Percentiles rank a stretch among this genome's conserved stretches.
Evolutionary conservation across 2,888 invertebrate genomes (phyloP).

Genomic region (Thymelicus sylvestris): DNA sequence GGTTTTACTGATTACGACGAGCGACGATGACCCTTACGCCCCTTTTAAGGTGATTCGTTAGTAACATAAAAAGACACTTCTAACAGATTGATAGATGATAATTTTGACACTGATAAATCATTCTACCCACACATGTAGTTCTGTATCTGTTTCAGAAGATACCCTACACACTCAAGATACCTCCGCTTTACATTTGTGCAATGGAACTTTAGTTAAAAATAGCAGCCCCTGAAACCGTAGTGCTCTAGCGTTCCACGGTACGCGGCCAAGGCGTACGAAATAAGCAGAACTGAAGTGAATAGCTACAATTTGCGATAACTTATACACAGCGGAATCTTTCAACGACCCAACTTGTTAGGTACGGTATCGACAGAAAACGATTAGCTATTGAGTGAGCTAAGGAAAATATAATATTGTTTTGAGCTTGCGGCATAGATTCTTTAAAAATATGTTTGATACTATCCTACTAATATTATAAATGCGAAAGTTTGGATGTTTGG

Average conservation of each 20-base stretch:
- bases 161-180: too few relatives aligned
- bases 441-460: too few relatives aligned
- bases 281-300: constrained; percentile 19
- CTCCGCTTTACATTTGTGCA: background rate
- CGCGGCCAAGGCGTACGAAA: background rate
- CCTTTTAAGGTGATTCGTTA: too few relatives aligned
- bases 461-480: too few relatives aligned
- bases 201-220: background rate
- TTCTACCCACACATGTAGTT: background rate
- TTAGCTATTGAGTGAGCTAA: too few relatives aligned
- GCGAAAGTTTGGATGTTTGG: too few relatives aligned
- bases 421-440: too few relatives aligned
- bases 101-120: too few relatives aligned
- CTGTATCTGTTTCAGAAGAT: background rate
- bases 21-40: too few relatives aligned
- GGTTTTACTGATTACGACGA: too few relatives aligned
- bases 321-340: constrained; percentile 29
- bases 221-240: background rate
- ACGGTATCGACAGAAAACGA: background rate
- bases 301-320: constrained; percentile 26
- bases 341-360: background rate
- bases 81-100: too few relatives aligned
- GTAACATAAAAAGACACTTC: too few relatives aligned
- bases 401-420: background rate
- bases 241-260: background rate